Evolutionary conservation across 2,113 vertebrate species (phyloP).

Genomic region (Typhlomys cinereus): DNA sequence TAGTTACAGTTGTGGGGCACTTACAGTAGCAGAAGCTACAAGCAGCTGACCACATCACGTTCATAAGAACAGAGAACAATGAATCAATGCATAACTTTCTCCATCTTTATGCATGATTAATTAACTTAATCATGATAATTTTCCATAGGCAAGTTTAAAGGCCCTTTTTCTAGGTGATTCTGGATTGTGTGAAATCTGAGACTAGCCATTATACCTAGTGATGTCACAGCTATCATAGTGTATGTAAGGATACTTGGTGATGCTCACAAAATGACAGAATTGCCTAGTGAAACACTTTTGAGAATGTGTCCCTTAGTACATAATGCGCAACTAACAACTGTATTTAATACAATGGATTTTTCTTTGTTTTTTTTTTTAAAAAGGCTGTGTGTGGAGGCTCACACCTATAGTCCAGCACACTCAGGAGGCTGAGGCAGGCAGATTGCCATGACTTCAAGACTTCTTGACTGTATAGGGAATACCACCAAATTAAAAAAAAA

Average conservation of each 20-base stretch:
- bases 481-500: not conserved
- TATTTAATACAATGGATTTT: conserved; percentile 19
- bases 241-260: not conserved
- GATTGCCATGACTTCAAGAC: not conserved
- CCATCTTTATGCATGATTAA: no score
- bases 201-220: no score
- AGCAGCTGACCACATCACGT: no score
- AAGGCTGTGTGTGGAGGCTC: not conserved
- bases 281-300: not conserved
- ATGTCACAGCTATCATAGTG: not conserved
- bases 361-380: no score
- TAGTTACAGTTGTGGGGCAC: no score
- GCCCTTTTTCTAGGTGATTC: no score
- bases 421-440: not conserved
- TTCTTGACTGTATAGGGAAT: not conserved
- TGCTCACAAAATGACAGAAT: not conserved
- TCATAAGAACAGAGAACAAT: no score
- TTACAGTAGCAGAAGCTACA: no score
- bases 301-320: not conserved
- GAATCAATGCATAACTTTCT: no score
- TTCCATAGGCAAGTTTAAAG: no score
- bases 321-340: not conserved
- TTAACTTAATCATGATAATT: no score
- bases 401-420: not conserved
- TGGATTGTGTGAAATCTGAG: no score